Base-by-base conservation (phyloP, 2,888 invertebrate species). In the Drosophila kambysellisi region DNA sequence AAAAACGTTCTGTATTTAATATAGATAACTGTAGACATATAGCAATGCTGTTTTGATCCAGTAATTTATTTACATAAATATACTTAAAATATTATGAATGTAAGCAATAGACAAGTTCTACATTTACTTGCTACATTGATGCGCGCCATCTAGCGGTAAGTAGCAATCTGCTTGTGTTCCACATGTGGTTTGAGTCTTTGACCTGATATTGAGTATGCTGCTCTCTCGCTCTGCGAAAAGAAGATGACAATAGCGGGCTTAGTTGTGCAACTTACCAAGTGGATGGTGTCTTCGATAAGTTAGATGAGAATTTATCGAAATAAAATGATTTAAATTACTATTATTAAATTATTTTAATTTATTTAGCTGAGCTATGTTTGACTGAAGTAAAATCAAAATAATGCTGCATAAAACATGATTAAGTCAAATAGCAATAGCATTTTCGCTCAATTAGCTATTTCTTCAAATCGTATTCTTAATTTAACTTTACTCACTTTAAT, bases 201-300 rank as follows among this genome's bases (percentile, higher is more conserved):
- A 4, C 9, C 0, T 12, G 4, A 0, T 0, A 4, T 5, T 17
- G 9, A 1, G 11, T n/a, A 3, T 35, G 5, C 11, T 46, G 63
- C 32, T 32, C 9, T 64, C 77, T 65, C 71, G 2, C 46, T 76
- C 50, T 54, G 15, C 20, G 3, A 0, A 37, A 81, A n/a, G 4
- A 30, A 15, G 67, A 61, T 32, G 52, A 15, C 72, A 51, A 43
- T 67, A 77, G 29, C 2, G 3, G 3, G 0, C 52, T 15, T 17
- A 60, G 46, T 8, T n/a, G 8, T 0, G 29, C 37, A 48, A 46
- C 29, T 15, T 25, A 66, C 54, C 50, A 39, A 1, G 0, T 51
- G 78, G 78, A 71, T 56, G 2, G 5, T 67, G 73, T 77, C 66
- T 0, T n/a, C 12, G 43, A 57, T 78, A 37, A 33, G 17, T 12